Percentiles rank a stretch among this genome's conserved stretches.
Conservation (phyloP, 2,113 vertebrate genomes). For the Microtus oregoni region DNA sequence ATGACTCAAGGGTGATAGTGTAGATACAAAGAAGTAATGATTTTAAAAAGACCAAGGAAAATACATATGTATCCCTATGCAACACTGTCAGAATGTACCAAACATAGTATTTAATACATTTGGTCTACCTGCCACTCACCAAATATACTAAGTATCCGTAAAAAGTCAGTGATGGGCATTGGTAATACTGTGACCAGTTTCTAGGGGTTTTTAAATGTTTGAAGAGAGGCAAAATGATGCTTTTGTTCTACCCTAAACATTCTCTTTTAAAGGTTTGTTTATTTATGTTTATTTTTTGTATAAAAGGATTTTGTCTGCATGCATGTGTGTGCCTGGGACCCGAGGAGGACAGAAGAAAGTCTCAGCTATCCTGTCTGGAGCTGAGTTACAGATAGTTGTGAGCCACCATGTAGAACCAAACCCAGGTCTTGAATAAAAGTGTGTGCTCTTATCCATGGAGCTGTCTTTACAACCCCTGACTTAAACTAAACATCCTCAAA, state of each 20-base stretch:
- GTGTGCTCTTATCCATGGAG: not conserved
- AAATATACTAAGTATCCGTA: not conserved
- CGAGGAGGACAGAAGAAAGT: not conserved
- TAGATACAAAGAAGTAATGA: not conserved
- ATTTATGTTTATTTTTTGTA: not conserved
- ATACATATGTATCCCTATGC: accelerated
- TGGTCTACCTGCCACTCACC: not conserved
- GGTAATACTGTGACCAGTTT: not conserved
- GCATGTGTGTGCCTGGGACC: not conserved
- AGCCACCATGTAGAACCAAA: too few relatives aligned
- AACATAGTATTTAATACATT: not conserved
- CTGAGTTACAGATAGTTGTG: not conserved
- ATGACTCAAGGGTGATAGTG: not conserved
- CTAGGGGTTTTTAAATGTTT: not conserved
- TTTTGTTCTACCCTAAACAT: not conserved
- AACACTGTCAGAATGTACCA: not conserved
- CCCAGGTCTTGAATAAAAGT: not conserved
- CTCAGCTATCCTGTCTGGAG: not conserved
- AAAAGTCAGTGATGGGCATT: not conserved
- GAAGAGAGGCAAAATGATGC: not conserved
- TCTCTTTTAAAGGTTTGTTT: not conserved
- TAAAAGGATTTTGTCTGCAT: not conserved
- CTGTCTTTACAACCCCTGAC: too few relatives aligned
- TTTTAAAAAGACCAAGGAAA: not conserved
- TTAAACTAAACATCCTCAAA: not conserved